A percentile compares a stretch with the other conserved stretches of the same genome.
phyloP scores from a whole-genome alignment of 1,140 invertebrate species.

The Leucophenga varia region DNA sequence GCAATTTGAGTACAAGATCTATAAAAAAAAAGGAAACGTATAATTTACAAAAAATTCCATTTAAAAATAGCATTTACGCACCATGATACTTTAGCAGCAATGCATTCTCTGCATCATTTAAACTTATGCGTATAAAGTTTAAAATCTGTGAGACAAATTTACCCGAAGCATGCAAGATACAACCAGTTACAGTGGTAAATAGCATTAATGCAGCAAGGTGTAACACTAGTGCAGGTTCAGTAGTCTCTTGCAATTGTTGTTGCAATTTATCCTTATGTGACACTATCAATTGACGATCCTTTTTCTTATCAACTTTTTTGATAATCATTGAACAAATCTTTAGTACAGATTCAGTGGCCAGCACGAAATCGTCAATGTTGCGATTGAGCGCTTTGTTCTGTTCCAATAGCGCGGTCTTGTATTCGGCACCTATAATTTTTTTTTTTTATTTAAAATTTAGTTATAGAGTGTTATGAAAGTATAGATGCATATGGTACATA shows the following conservation, averaged over 20 bases:
- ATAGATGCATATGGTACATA: too few species aligned
- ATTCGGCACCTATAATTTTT: constrained; percentile 59
- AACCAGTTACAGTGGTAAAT: constrained; percentile 78
- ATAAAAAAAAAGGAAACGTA: constrained; percentile 32
- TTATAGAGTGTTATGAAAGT: too few species aligned
- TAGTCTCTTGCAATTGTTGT: constrained; percentile 70
- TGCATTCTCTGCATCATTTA: constrained; percentile 66
- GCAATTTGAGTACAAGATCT: constrained; percentile 67
- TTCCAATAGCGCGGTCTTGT: constrained; percentile 63
- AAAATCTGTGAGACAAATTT: constrained; percentile 84
- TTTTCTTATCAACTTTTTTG: constrained; percentile 86
- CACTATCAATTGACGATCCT: constrained; percentile 74
- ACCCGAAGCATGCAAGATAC: constrained; percentile 86
- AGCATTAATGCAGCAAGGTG: constrained; percentile 80
- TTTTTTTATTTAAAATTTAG: too few species aligned
- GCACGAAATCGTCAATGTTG: constrained; percentile 77
- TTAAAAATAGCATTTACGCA: constrained; percentile 42
- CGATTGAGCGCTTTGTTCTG: constrained; percentile 66
- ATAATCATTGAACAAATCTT: constrained; percentile 77
- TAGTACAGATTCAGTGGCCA: constrained; percentile 70
- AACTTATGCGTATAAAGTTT: constrained; percentile 67
- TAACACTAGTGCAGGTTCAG: constrained; percentile 80
- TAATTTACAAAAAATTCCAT: neutral
- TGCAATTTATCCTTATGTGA: constrained; percentile 80
- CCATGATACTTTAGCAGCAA: constrained; percentile 76